phyloP scores from a whole-genome alignment of 2,888 invertebrate genomes.

The Adelognathus sp. region DNA sequence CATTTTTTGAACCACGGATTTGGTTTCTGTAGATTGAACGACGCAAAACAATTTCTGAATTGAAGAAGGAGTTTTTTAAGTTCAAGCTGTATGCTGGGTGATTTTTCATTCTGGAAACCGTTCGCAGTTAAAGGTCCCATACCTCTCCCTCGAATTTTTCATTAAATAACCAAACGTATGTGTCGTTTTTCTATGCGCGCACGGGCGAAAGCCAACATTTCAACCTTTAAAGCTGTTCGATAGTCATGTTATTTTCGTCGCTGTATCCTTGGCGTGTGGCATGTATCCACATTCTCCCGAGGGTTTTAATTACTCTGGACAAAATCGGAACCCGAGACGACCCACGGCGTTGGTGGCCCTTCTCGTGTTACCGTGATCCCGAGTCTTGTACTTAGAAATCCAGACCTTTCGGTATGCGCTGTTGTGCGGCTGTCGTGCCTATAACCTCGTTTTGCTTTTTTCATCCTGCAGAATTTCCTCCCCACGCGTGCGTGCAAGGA shows the following conservation, averaged over 20 bases:
- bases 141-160: not conserved
- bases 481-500: not conserved
- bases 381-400: slow-evolving; percentile 51
- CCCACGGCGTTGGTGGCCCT: slow-evolving; percentile 70
- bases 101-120: slow-evolving; percentile 10
- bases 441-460: not conserved
- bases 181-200: slow-evolving; percentile 2
- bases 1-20: no score
- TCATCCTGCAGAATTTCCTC: not conserved
- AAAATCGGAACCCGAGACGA: slow-evolving; percentile 72
- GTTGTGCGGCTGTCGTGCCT: slow-evolving; percentile 50
- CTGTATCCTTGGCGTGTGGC: slow-evolving; percentile 15
- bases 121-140: not conserved
- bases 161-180: not conserved
- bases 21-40: no score
- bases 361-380: slow-evolving; percentile 69
- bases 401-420: slow-evolving; percentile 43
- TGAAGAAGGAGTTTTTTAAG: slow-evolving; percentile 5
- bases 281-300: slow-evolving; percentile 19
- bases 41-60: not conserved
- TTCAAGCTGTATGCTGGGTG: not conserved
- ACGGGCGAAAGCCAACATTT: not conserved
- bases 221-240: not conserved
- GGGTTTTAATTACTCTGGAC: slow-evolving; percentile 73
- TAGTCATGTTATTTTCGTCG: not conserved